These are phyloP conservation scores for Anaspis maculata DNA, from an alignment of 2,888 invertebrate species.

Conservation along the genomic window DNA sequence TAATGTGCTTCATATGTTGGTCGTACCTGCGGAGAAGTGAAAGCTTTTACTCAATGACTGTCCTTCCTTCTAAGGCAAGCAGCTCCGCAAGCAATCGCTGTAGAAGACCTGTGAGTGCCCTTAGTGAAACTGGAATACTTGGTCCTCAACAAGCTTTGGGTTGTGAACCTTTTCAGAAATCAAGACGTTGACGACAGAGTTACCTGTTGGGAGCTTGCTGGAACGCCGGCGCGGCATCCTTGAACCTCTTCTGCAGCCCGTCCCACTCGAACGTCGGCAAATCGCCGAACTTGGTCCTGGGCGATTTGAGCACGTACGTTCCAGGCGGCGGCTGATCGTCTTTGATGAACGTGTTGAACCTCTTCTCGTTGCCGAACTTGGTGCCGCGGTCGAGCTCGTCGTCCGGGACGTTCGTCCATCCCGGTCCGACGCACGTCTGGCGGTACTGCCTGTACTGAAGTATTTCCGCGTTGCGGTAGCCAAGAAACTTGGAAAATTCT, in stretches of 20 bases:
- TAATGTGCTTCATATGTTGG: no score
- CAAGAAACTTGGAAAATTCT: constrained; percentile 10
- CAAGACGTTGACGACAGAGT: no score
- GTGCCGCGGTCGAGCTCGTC: constrained; percentile 4
- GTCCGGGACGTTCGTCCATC: constrained; percentile 4
- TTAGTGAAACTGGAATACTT: no score
- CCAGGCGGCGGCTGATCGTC: constrained; percentile 7
- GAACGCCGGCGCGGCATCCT: constrained; percentile 21
- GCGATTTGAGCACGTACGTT: constrained; percentile 4
- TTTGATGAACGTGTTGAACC: constrained; percentile 4
- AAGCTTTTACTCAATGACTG: no score
- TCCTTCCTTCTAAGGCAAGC: no score
- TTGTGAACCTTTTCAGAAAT: constrained; percentile 7
- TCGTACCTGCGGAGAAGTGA: no score
- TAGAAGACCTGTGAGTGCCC: no score
- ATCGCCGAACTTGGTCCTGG: constrained; percentile 20
- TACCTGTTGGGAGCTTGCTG: constrained; percentile 32
- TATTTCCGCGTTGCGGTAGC: constrained; percentile 5
- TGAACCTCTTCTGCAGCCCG: constrained; percentile 31
- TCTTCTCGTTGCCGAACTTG: constrained; percentile 4
- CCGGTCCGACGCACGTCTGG: constrained; percentile 7
- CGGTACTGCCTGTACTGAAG: constrained; percentile 4
- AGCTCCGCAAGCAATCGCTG: no score
- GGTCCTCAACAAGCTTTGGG: no score
- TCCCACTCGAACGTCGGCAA: constrained; percentile 33